These are phyloP conservation scores for Rhopalosiphum padi DNA, from an alignment of 1,140 invertebrate species.

Conservation along the genomic window DNA sequence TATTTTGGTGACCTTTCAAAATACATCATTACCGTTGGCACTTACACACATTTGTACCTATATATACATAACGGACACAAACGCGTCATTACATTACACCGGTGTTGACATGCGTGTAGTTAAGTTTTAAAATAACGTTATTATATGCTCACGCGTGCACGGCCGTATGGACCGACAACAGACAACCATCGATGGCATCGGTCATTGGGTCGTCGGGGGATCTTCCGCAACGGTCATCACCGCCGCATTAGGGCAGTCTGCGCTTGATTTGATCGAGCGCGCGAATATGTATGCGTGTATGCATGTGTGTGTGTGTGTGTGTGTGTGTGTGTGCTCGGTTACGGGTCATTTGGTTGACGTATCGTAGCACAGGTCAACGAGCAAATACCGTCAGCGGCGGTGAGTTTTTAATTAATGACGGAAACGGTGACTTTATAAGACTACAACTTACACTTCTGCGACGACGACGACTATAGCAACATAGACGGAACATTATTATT, in stretches of 20 bases:
- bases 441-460: background rate
- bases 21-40: no score
- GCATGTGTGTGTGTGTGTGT: no score
- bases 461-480: background rate
- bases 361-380: conserved; percentile 13
- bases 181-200: background rate
- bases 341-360: conserved; percentile 24
- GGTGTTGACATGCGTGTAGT: background rate
- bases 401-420: conserved; percentile 1
- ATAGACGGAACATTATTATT: background rate
- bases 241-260: conserved; percentile 22
- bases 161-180: background rate
- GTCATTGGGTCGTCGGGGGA: conserved; percentile 25
- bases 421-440: conserved; percentile 1
- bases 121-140: background rate
- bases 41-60: no score
- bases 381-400: background rate
- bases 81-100: background rate
- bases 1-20: no score
- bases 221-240: conserved; percentile 11
- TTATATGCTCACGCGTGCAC: background rate
- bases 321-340: background rate
- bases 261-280: background rate
- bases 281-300: background rate
- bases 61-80: no score